These are phyloP conservation scores for Saguinus imperator DNA, from an alignment of 2,113 vertebrate species.

Conservation along the genomic window DNA sequence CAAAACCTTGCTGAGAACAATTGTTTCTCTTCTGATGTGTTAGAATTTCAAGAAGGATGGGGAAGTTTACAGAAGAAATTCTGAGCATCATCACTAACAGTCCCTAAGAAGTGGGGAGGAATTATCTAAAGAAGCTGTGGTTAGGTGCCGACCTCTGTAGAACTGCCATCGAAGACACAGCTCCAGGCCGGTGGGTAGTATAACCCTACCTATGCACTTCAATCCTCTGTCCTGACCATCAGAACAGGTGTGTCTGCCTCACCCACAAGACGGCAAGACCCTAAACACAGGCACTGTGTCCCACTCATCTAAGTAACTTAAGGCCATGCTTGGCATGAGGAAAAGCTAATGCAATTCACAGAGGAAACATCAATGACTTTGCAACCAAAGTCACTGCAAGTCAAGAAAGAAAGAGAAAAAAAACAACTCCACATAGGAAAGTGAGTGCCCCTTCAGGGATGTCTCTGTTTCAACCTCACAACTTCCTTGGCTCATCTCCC, in stretches of 20 bases:
- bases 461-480: background rate
- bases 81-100: background rate
- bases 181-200: background rate
- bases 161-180: background rate
- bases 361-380: background rate
- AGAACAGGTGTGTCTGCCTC: background rate
- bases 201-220: background rate
- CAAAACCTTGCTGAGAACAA: constrained; percentile 30
- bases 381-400: background rate
- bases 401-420: background rate
- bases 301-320: too few species aligned
- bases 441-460: background rate
- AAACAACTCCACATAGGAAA: background rate
- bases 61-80: background rate
- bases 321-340: background rate
- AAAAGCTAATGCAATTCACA: background rate
- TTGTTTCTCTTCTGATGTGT: background rate
- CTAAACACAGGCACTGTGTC: background rate
- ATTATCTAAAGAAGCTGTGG: background rate
- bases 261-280: background rate
- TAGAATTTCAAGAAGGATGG: constrained; percentile 14
- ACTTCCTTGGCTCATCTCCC: background rate
- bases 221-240: background rate
- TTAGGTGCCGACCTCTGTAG: background rate
- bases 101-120: background rate